Base-by-base conservation (phyloP, 2,888 invertebrate species). In the Monopis laevigella region DNA sequence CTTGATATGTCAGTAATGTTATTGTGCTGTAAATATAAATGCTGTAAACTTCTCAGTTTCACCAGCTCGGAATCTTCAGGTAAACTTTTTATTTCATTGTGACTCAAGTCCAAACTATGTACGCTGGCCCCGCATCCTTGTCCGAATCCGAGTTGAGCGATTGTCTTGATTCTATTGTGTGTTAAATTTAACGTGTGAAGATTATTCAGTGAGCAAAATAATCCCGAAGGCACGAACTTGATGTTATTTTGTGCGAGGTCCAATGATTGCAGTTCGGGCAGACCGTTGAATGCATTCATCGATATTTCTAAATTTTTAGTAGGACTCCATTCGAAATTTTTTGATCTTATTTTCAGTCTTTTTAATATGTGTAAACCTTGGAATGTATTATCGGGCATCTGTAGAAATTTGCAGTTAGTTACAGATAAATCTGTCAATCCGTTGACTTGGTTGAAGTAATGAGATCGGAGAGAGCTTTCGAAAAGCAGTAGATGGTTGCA, bases 161-260 rank as follows among this genome's bases (percentile, higher is more conserved):
- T 84, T 49, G 88, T 89, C 50, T 87, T 86, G 50, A 96, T 86
- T 56, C 89, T 87, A 74, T 96, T 96, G 50, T 87, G 83, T 39
- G 94, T 94, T 57, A 95, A 82, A 82, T 96, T 95, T 40, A 96
- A 75, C 48, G 88, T 85, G 65, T 91, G 90, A 45, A 94, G 81
- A 68, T 89, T 92, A 54, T 87, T 85, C 60, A 93, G 71, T 34
- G 87, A 85, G 71, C 94, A 94, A 63, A 93, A 89, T 48, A 87
- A 85, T 54, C 88, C 88, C 51, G 89, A 88, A 32, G 93, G 92
- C 60, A 94, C 66, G 48, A 87, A 86, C 53, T 90, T 85, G 49
- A 95, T 85, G 75, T 93, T 93, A 78, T 92, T 94, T 71, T 90
- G 88, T 58, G 88, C 87, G 66, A 95, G 80, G 71, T 93, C 90